These are phyloP conservation scores for Centropus bengalensis DNA, from an alignment of 2,113 vertebrate genomes.

Conservation along the genomic window DNA sequence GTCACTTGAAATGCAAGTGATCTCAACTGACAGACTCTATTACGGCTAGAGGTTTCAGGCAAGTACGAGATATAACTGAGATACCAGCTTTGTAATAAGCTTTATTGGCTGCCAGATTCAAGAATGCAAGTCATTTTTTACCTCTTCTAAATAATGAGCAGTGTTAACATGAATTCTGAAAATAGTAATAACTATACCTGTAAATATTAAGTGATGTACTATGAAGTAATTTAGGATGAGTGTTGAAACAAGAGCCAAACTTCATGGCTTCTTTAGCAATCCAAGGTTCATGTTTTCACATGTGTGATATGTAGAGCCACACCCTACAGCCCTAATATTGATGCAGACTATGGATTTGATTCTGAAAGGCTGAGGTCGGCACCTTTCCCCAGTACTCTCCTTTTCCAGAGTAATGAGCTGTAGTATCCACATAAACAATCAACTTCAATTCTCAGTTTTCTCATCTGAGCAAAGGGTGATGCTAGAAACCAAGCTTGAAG, in stretches of 20 bases:
- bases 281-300: neutral
- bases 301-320: neutral
- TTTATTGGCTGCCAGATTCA: neutral
- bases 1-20: neutral
- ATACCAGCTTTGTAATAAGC: neutral
- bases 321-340: neutral
- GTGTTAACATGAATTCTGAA: neutral
- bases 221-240: neutral
- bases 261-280: neutral
- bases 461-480: neutral
- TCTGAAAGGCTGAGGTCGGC: neutral
- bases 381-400: neutral
- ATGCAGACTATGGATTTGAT: neutral
- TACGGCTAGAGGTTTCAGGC: neutral
- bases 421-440: neutral
- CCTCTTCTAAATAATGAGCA: neutral
- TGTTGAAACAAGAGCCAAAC: neutral
- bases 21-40: neutral
- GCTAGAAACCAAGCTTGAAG: neutral
- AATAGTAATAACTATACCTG: neutral
- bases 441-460: neutral
- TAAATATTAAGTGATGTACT: neutral
- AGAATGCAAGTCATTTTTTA: neutral
- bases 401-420: neutral
- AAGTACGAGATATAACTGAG: neutral